Percentiles rank a stretch among this genome's conserved stretches.
phyloP scores from a whole-genome alignment of 2,113 vertebrate genomes.

The Oceanodroma tethys region DNA sequence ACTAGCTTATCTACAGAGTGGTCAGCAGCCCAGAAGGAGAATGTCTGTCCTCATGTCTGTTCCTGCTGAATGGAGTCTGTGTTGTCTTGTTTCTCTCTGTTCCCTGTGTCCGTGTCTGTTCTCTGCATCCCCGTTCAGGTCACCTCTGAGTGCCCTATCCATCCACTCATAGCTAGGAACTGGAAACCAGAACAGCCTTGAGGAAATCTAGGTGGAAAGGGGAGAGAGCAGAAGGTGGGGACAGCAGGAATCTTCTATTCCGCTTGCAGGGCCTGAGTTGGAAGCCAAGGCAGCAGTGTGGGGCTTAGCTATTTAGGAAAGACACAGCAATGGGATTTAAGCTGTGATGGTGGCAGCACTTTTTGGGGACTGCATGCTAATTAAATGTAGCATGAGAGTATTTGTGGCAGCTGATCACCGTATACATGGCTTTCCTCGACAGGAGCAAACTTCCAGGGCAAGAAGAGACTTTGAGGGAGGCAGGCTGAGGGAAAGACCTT shows the following conservation, averaged over 20 bases:
- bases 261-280: background rate
- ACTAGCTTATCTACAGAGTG: background rate
- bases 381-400: background rate
- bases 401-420: background rate
- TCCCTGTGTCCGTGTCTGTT: background rate
- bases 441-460: background rate
- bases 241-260: background rate
- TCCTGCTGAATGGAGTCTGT: background rate
- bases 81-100: background rate
- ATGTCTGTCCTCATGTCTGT: background rate
- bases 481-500: background rate
- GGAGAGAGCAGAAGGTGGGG: background rate
- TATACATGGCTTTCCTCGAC: accelerated
- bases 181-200: background rate
- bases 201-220: background rate
- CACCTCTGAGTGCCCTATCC: background rate
- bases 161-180: background rate
- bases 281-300: background rate
- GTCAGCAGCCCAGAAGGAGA: background rate
- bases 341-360: background rate
- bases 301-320: background rate
- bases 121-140: background rate
- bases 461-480: background rate
- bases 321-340: background rate
- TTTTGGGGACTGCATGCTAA: background rate